These are phyloP conservation scores for Ondatra zibethicus DNA, from an alignment of 2,113 vertebrate species.

Conservation along the genomic window DNA sequence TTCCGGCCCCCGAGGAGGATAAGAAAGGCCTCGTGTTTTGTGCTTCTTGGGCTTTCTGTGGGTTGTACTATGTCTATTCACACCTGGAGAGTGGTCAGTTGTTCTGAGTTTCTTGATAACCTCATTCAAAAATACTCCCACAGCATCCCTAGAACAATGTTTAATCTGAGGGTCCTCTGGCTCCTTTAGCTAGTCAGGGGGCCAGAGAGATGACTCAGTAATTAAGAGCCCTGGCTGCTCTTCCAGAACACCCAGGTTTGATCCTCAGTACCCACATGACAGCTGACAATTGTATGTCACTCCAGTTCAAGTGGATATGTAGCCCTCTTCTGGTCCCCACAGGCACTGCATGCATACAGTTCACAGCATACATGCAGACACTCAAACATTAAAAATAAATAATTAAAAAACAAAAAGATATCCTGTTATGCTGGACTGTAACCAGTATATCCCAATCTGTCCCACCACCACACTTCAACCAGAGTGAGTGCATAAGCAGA, in stretches of 20 bases:
- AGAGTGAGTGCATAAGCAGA: not conserved
- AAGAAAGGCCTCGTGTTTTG: not conserved
- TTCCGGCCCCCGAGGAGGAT: not conserved
- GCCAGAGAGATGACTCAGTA: not conserved
- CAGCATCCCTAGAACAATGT: not conserved
- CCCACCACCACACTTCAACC: not conserved
- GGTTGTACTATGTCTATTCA: no score
- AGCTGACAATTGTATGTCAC: not conserved
- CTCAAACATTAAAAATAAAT: not conserved
- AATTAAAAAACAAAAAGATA: not conserved
- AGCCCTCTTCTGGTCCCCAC: not conserved
- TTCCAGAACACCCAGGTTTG: not conserved
- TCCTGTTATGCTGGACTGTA: not conserved
- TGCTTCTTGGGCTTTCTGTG: not conserved
- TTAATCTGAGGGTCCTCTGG: not conserved
- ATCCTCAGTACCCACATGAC: not conserved
- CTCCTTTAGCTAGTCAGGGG: not conserved
- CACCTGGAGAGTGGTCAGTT: not conserved
- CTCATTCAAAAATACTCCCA: not conserved
- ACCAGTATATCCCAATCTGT: not conserved
- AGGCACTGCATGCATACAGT: not conserved
- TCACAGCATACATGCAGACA: not conserved
- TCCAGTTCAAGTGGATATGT: not conserved
- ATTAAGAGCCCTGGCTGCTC: not conserved
- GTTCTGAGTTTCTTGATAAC: not conserved